Evolutionary conservation across 2,113 vertebrate genomes (phyloP), one percentile per base, ranked within the genome.

Genomic region (Australoheros scitulus): DNA sequence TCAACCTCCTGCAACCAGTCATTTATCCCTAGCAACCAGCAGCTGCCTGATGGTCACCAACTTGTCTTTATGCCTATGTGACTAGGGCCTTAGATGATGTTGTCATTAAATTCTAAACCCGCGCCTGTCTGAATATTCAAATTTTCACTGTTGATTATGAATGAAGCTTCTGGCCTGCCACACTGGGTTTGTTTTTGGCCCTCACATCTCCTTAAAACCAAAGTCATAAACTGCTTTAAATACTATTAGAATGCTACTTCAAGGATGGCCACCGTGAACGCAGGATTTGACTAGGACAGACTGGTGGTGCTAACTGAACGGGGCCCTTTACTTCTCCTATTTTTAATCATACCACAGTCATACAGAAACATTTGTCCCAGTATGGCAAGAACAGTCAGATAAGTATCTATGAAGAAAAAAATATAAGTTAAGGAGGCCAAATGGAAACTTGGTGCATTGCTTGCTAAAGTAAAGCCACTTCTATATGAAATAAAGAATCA

Each of bases 331-430:
- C 47, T 47, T 74, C n/a, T n/a, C 14, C 32, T 17, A 50, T 64
- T 74, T 74, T 64, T 77, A 43, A 22, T 82, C 36, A 34, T 7
- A 63, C 36, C 4, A 6, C 56, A 32, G 79, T 81, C 74, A 43
- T 7, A 81, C 11, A 84, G 58, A 85, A 64, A 56, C 47, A 79
- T 29, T 80, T 64, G 34, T 64, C 88, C 59, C 63, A 70, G 24
- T 22, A 47, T 20, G 6, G 57, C 74, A 32, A 58, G 8, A n/a
- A 17, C 7, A 77, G 61, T 50, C 18, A 76, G 32, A 74, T 26
- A 55, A n/a, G 2, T 20, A 29, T 52, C 57, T 18, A 74, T 5
- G 15, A 61, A 13, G 34, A 20, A 32, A 81, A 17, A 47, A 47
- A 47, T 6, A 50, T 1, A 52, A 7, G 6, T n/a, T 63, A 64